Conservation (phyloP, 2,113 vertebrate species). For the Eptatretus burgeri region DNA sequence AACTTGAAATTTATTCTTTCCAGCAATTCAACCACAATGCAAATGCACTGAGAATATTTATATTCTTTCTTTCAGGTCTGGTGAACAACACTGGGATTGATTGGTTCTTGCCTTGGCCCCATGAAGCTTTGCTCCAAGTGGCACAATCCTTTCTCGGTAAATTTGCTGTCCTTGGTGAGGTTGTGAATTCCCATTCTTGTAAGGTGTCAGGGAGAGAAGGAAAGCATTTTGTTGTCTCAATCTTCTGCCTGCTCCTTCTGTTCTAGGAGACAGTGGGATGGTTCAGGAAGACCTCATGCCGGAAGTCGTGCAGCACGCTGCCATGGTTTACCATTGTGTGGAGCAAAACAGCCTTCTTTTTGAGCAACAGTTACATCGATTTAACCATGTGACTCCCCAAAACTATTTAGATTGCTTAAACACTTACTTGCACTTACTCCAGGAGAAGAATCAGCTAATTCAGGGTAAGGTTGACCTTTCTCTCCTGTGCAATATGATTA, state of each 20-base stretch:
- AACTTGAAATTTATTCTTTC: not conserved
- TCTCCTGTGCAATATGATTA: not conserved
- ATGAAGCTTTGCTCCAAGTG: conserved; percentile 51
- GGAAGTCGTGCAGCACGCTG: conserved; percentile 32
- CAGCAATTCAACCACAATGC: not conserved
- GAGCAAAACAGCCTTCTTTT: conserved; percentile 41
- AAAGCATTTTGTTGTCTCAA: not conserved
- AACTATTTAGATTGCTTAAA: conserved; percentile 72
- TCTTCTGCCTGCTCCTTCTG: not conserved
- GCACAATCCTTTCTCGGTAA: conserved; percentile 54
- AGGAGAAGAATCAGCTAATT: conserved; percentile 47
- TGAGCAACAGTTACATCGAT: conserved; percentile 46
- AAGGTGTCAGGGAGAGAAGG: too few relatives aligned
- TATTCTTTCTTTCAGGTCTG: conserved; percentile 26
- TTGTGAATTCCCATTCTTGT: conserved; percentile 6
- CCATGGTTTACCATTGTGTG: conserved; percentile 49
- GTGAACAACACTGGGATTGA: conserved; percentile 90
- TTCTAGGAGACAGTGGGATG: conserved; percentile 26
- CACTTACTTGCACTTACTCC: conserved; percentile 37
- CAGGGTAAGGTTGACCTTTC: conserved; percentile 24
- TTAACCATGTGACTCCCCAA: conserved; percentile 67
- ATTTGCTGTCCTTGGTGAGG: conserved; percentile 10
- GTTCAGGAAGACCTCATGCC: conserved; percentile 18
- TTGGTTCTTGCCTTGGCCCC: conserved; percentile 79
- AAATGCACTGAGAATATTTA: too few relatives aligned